A percentile compares a stretch with the other conserved stretches of the same genome.
Conservation (phyloP, 2,888 invertebrate species). For the Allolobophora icterica region DNA sequence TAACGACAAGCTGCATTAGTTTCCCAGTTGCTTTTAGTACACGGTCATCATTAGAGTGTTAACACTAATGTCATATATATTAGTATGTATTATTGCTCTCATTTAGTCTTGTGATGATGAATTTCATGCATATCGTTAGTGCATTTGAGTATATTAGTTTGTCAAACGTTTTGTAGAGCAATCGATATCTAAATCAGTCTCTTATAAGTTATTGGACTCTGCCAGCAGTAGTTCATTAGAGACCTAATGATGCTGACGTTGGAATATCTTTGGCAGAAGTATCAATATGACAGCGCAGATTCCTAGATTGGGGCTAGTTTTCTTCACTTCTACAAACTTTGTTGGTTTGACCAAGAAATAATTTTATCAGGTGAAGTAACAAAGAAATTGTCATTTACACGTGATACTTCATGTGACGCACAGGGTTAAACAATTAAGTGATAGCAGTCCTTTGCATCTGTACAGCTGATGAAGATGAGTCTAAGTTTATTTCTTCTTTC, state of each 20-base stretch:
- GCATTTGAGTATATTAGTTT: not conserved
- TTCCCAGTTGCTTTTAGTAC: no score
- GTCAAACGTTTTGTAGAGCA: not conserved
- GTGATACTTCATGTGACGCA: not conserved
- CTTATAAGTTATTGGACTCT: no score
- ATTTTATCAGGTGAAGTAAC: not conserved
- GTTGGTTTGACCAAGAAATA: not conserved
- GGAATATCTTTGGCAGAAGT: not conserved
- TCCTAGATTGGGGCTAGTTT: not conserved
- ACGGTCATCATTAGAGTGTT: no score
- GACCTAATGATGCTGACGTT: not conserved
- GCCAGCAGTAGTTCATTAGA: no score
- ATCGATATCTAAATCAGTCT: no score
- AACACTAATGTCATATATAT: not conserved
- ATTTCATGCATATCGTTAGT: not conserved
- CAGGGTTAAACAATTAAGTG: not conserved
- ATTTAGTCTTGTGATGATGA: not conserved
- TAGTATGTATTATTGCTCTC: not conserved
- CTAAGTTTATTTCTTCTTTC: slow-evolving; percentile 40
- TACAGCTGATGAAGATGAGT: not conserved
- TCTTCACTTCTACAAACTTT: not conserved
- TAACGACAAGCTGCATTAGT: no score
- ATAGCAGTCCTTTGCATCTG: not conserved
- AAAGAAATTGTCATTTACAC: not conserved
- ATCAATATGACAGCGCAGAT: not conserved